phyloP scores from a whole-genome alignment of 2,797 vertebrate species.

The Chelon auratus region DNA sequence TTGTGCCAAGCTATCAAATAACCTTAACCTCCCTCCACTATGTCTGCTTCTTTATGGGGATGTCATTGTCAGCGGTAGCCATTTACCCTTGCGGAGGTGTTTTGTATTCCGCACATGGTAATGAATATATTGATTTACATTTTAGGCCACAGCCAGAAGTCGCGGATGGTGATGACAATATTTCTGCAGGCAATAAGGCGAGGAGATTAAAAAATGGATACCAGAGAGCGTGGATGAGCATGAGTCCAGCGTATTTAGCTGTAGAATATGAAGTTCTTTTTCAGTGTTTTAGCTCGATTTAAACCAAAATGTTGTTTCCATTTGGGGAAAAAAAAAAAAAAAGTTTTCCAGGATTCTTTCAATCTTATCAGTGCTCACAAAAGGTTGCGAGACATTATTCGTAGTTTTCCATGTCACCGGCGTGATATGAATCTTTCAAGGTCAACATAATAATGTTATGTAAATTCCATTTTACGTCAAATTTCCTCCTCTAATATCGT shows the following conservation, averaged over 20 bases:
- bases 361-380: not conserved
- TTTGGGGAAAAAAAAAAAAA: not conserved
- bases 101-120: constrained; percentile 75
- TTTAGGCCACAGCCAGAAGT: constrained; percentile 69
- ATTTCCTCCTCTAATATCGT: constrained; percentile 49
- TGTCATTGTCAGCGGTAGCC: constrained; percentile 61
- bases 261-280: constrained; percentile 13
- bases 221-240: constrained; percentile 35
- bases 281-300: not conserved
- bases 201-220: constrained; percentile 77
- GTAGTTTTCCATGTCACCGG: not conserved
- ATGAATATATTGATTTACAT: constrained; percentile 82
- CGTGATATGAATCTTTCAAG: constrained; percentile 41
- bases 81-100: constrained; percentile 69
- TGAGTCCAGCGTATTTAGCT: constrained; percentile 33
- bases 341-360: not conserved
- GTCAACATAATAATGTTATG: constrained; percentile 45
- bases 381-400: too few relatives aligned
- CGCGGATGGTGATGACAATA: constrained; percentile 72
- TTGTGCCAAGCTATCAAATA: constrained; percentile 24
- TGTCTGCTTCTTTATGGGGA: constrained; percentile 40
- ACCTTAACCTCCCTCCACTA: constrained; percentile 9
- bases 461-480: constrained; percentile 60
- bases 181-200: constrained; percentile 78
- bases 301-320: not conserved